phyloP scores from a whole-genome alignment of 2,888 invertebrate species.

The Colletes collaris region DNA sequence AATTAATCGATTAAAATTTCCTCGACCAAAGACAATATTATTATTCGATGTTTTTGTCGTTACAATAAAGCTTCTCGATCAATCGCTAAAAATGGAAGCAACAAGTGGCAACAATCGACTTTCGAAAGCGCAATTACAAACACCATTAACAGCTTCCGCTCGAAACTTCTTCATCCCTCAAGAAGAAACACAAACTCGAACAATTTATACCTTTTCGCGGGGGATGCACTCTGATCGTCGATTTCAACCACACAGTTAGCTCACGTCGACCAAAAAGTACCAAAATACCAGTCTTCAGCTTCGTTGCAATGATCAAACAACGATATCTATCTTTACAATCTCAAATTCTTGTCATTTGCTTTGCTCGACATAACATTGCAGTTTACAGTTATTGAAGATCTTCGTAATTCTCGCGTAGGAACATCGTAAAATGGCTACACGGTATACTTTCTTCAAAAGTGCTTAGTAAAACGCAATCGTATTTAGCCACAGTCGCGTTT shows the following conservation, averaged over 20 bases:
- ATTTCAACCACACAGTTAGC: slow-evolving; percentile 4
- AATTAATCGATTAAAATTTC: not conserved
- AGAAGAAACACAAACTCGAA: slow-evolving; percentile 26
- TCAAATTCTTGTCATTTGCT: no score
- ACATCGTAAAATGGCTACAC: no score
- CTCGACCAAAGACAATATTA: not conserved
- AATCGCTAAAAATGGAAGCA: slow-evolving; percentile 18
- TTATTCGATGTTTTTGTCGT: not conserved
- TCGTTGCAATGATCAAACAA: slow-evolving; percentile 52
- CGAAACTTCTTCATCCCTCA: slow-evolving; percentile 14
- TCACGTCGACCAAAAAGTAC: slow-evolving; percentile 12
- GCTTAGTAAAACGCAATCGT: no score
- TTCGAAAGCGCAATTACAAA: slow-evolving; percentile 21
- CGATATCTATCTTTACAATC: slow-evolving; percentile 4
- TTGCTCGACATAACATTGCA: no score
- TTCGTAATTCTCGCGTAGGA: no score
- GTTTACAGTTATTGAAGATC: no score
- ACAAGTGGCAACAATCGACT: slow-evolving; percentile 17
- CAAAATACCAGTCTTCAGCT: slow-evolving; percentile 40
- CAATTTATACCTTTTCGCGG: not conserved
- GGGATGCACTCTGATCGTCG: not conserved
- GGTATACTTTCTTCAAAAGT: no score
- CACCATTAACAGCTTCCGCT: slow-evolving; percentile 22
- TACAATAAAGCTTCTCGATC: not conserved
- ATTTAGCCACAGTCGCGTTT: no score